Base-by-base conservation (phyloP, 2,888 invertebrate genomes). In the Drosophila maculinotata region DNA sequence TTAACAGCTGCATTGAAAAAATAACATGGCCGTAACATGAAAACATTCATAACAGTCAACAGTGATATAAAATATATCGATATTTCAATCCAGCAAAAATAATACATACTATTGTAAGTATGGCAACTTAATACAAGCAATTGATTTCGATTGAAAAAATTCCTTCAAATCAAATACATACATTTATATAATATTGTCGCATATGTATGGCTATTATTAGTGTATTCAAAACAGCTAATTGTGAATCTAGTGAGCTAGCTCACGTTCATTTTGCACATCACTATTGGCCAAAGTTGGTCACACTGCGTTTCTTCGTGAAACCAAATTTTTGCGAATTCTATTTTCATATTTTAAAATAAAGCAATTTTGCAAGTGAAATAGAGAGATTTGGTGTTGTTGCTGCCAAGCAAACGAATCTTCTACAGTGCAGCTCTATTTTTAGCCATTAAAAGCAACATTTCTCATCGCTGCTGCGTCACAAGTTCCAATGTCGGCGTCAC, bases 401-500 rank as follows among this genome's bases (percentile, higher is more conserved):
- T 39, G 31, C 12, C 28, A 48, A 54, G 12, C 38, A 38, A 28
- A 30, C 15, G 33, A 51, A 45, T 44, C 15, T 17, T 35, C 47
- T 26, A 31, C 33, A 41, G 35, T 35, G 26, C 26, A 64, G 38
- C 57, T 62, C 26, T 54, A 69, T 72, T 63, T 54, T 57, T 62
- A 54, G 47, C 10, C 31, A 60, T 17, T 60, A 38, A 8, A 39
- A 53, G 10, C 35, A 12, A 9, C 47, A 64, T 56, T 52, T 28
- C 10, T 39, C 14, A 14, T 57, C 9, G 30, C 10, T 35, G 17
- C 47, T 49, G 31, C 38, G 36, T 44, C 53, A 62, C 30, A 41
- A 45, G 60, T 62, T 49, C 52, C 57, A 45, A 76, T 76, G 79
- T 78, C 70, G 76, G 82, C 82, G 85, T 80, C 82, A 74, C 82